phyloP scores from a whole-genome alignment of 2,113 vertebrate species.

The Clarias gariepinus region DNA sequence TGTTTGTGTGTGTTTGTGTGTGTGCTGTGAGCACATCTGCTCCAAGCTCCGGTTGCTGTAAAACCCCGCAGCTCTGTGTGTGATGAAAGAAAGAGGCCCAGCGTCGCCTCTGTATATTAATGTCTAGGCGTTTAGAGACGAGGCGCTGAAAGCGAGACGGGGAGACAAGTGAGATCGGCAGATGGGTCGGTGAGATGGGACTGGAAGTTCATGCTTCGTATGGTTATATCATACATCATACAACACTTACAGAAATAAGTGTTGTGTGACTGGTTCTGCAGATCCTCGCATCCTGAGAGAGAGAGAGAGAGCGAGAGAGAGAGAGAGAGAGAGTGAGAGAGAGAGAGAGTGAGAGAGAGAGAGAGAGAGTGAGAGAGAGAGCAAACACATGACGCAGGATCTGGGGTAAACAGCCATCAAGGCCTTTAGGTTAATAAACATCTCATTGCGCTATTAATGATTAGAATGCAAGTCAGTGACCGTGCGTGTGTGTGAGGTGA shows the following conservation, averaged over 20 bases:
- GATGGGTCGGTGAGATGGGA: constrained; percentile 18
- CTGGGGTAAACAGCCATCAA: constrained; percentile 45
- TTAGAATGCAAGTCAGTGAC: constrained; percentile 8
- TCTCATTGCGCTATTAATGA: constrained; percentile 4
- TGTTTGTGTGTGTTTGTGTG: background rate
- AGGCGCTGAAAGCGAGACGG: background rate
- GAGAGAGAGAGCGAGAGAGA: background rate
- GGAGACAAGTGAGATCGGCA: background rate
- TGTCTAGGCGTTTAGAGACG: background rate
- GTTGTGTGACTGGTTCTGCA: constrained; percentile 57
- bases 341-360: background rate
- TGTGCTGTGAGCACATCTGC: background rate
- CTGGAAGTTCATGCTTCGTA: constrained; percentile 47
- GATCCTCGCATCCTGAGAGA: constrained; percentile 40
- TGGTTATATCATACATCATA: constrained; percentile 54
- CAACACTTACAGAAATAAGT: too few relatives aligned
- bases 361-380: background rate
- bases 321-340: background rate
- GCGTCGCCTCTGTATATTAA: background rate
- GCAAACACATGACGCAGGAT: constrained; percentile 63
- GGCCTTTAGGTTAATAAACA: constrained; percentile 10
- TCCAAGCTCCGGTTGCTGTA: background rate
- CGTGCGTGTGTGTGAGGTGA: background rate
- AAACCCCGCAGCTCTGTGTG: background rate
- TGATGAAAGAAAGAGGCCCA: background rate